Conservation (phyloP, 1,140 invertebrate species). For the Pinna nobilis region DNA sequence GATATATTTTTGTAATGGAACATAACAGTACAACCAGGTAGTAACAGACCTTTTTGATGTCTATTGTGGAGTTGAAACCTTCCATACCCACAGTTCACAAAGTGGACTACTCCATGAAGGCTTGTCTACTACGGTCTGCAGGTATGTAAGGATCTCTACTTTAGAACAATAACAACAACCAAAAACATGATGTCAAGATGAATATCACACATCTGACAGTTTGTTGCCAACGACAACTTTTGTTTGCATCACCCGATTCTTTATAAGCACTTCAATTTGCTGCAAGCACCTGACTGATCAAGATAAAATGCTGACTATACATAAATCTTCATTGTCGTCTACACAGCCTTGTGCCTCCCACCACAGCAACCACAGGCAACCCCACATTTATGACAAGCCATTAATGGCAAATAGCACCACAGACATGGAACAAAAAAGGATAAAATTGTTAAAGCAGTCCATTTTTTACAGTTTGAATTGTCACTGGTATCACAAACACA, state of each 20-base stretch:
- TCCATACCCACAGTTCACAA: too few relatives aligned
- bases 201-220: neutral
- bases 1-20: too few relatives aligned
- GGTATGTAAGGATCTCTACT: too few relatives aligned
- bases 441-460: conserved; percentile 89
- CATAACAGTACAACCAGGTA: too few relatives aligned
- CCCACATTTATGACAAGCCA: conserved; percentile 88
- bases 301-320: neutral
- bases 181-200: neutral
- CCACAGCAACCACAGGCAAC: conserved; percentile 86
- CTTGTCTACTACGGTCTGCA: too few relatives aligned
- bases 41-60: too few relatives aligned
- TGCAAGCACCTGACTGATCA: neutral
- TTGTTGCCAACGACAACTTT: neutral
- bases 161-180: neutral
- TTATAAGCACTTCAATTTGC: neutral
- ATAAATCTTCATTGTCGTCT: conserved; percentile 17
- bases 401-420: conserved; percentile 92
- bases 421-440: conserved; percentile 93
- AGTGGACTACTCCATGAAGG: too few relatives aligned
- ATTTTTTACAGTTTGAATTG: conserved; percentile 75
- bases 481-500: conserved; percentile 74
- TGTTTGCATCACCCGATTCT: neutral
- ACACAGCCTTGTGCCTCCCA: conserved; percentile 84
- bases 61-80: too few relatives aligned